Percentiles rank a stretch among this genome's conserved stretches.
These are phyloP conservation scores for Heteropelma amictum DNA, from an alignment of 2,888 invertebrate species.

Conservation along the genomic window DNA sequence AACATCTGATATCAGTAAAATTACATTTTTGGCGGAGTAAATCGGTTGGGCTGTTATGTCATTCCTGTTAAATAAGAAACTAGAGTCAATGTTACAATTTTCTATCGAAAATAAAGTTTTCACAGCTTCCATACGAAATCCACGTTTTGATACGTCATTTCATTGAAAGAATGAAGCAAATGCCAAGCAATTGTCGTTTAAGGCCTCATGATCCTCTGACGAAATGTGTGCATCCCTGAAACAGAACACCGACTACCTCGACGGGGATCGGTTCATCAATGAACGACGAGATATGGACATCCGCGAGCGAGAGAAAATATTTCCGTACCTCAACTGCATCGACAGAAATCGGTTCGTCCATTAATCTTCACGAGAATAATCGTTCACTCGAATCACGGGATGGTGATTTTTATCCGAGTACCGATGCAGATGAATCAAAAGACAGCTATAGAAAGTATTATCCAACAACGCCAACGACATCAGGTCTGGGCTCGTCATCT, in stretches of 20 bases:
- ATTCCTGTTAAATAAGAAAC: too few species aligned
- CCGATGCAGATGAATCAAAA: conserved; percentile 66
- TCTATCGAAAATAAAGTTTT: neutral
- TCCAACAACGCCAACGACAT: conserved; percentile 70
- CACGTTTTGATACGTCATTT: too few species aligned
- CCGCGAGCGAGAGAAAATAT: conserved; percentile 68
- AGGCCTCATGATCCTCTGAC: neutral
- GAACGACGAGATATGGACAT: conserved; percentile 72
- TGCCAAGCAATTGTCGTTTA: neutral
- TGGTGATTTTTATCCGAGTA: conserved; percentile 69
- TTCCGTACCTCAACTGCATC: conserved; percentile 71
- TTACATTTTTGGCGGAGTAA: too few species aligned
- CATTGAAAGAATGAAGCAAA: neutral
- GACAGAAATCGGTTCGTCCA: conserved; percentile 71
- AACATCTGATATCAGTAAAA: neutral
- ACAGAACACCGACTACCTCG: conserved; percentile 68
- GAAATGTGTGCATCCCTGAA: neutral
- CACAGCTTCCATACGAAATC: too few species aligned
- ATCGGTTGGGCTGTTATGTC: too few species aligned
- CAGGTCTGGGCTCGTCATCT: conserved; percentile 71
- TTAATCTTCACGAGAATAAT: conserved; percentile 72
- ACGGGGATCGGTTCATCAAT: conserved; percentile 69
- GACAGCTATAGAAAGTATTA: conserved; percentile 66
- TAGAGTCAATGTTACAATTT: too few species aligned
- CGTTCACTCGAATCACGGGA: conserved; percentile 71